These are phyloP conservation scores for Lumbricus terrestris DNA, from an alignment of 2,888 invertebrate species.

Conservation along the genomic window DNA sequence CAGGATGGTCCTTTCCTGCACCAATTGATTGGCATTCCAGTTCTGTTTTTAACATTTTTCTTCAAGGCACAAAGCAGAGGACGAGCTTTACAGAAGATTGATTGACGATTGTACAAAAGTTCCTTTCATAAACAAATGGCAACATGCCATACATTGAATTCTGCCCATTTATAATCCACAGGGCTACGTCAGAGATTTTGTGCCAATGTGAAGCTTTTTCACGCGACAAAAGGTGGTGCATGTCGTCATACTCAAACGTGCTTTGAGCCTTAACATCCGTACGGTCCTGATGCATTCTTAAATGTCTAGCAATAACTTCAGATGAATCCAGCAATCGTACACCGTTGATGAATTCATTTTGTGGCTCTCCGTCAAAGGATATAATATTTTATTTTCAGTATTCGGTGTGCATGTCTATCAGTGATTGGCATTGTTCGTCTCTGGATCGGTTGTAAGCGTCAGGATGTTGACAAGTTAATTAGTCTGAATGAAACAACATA, in stretches of 20 bases:
- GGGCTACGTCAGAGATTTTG: no score
- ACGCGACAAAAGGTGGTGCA: not conserved
- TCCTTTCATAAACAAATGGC: not conserved
- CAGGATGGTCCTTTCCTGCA: no score
- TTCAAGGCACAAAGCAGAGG: no score
- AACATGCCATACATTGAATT: not conserved
- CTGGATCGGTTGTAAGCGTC: not conserved
- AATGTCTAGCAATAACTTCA: not conserved
- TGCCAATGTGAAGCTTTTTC: not conserved
- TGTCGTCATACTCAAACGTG: not conserved
- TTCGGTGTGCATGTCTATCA: no score
- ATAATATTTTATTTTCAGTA: no score
- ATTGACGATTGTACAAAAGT: not conserved
- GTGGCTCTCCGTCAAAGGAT: not conserved
- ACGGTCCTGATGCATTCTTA: not conserved
- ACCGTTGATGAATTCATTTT: not conserved
- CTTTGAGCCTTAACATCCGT: no score
- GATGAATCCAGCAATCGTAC: not conserved
- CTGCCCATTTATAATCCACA: not conserved
- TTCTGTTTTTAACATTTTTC: no score
- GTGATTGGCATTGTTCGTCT: not conserved
- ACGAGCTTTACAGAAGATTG: no score
- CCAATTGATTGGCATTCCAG: no score
- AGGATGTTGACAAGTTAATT: not conserved
- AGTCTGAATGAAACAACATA: not conserved